A percentile compares a stretch with the other conserved stretches of the same genome.
Conservation (phyloP, 1,140 invertebrate genomes). For the Latrodectus geometricus region DNA sequence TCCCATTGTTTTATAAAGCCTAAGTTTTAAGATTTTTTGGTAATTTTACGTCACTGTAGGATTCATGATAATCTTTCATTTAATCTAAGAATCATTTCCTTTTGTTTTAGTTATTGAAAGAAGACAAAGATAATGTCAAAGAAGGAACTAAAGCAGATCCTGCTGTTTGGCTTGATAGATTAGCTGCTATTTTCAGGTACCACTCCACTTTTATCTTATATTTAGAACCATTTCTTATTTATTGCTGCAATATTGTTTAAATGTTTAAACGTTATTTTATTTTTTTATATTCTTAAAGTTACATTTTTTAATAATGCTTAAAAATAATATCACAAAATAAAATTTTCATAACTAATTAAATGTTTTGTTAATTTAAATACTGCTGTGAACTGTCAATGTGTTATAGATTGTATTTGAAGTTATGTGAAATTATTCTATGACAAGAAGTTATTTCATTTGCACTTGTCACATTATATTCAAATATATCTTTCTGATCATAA, state of each 20-base stretch:
- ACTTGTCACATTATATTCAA: too few species aligned
- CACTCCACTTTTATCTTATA: neutral
- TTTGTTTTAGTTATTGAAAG: conserved; percentile 65
- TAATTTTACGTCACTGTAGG: neutral
- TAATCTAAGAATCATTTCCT: neutral
- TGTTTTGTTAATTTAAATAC: too few species aligned
- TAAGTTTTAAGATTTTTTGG: neutral
- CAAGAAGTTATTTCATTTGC: too few species aligned
- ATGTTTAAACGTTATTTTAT: too few species aligned
- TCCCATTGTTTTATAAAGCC: neutral
- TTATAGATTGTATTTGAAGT: too few species aligned
- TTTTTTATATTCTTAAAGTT: conserved; percentile 20
- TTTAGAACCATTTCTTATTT: neutral
- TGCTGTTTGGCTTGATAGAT: conserved; percentile 90
- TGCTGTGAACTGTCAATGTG: too few species aligned
- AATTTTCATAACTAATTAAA: too few species aligned
- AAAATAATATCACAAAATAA: too few species aligned
- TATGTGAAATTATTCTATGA: too few species aligned
- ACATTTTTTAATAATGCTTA: too few species aligned
- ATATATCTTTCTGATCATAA: too few species aligned
- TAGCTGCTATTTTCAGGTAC: conserved; percentile 84
- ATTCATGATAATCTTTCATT: neutral
- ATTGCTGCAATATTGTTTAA: neutral
- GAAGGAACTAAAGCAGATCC: conserved; percentile 79
- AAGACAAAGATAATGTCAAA: conserved; percentile 64